These are phyloP conservation scores for Stichopus chloronotus DNA, from an alignment of 35 echinoderm and acorn worm species.

Conservation along the genomic window DNA sequence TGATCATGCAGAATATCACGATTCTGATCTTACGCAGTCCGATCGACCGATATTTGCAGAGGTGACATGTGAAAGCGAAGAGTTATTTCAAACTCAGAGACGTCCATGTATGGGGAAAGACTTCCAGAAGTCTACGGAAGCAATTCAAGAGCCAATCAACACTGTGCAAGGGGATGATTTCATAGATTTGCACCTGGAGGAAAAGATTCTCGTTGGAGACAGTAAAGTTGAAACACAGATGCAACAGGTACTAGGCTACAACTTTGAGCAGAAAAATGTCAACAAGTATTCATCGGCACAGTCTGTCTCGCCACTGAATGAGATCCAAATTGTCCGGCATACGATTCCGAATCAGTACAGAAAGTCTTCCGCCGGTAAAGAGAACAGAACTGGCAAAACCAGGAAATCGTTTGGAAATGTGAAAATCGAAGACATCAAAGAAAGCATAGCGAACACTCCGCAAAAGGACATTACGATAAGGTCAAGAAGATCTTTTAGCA, in stretches of 20 bases:
- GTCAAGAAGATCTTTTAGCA: slow-evolving; percentile 30
- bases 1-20: too few relatives aligned
- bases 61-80: too few relatives aligned
- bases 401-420: slow-evolving; percentile 42
- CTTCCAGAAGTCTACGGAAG: too few relatives aligned
- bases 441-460: slow-evolving; percentile 24
- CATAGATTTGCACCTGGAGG: too few relatives aligned
- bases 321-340: neutral
- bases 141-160: too few relatives aligned
- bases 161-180: too few relatives aligned
- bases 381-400: slow-evolving; percentile 5
- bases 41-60: too few relatives aligned
- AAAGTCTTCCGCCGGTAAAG: neutral
- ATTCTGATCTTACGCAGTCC: too few relatives aligned
- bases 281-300: neutral
- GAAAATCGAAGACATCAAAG: slow-evolving; percentile 45
- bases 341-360: neutral
- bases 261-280: neutral
- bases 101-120: too few relatives aligned
- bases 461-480: slow-evolving; percentile 1
- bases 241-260: neutral
- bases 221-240: too few relatives aligned
- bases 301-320: neutral
- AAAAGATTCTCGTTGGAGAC: too few relatives aligned
- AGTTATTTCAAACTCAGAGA: too few relatives aligned